Evolutionary conservation across 2,797 vertebrate genomes (phyloP), one percentile per base, ranked within the genome.

Genomic region (Caiman crocodilus): DNA sequence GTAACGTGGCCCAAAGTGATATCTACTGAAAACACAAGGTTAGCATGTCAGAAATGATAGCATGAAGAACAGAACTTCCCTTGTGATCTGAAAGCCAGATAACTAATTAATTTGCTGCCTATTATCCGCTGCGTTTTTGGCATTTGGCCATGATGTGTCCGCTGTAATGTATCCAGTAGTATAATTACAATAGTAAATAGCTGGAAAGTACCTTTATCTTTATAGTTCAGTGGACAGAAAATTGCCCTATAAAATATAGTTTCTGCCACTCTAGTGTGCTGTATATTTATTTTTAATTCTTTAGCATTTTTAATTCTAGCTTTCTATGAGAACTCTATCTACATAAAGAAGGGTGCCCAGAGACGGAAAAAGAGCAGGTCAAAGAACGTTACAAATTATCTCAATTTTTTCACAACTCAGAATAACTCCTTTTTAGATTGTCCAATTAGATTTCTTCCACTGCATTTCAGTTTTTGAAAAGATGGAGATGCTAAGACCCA

Each of bases 101-200:
- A 65, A 61, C 30, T 90, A 74, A 88, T 96, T 94, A 90, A 96
- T 95, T 96, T 96, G 1, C 55, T 87, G 14, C 35, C 42, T 89
- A 78, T 93, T 95, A 90, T 78, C 76, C 57, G 65, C 67, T 89
- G 35, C 35, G 20, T 78, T 93, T 95, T 94, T 86, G 16, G 64
- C 77, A 69, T 21, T 91, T 84, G 73, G 12, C 14, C 26, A 55
- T 60, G 7, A 20, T 75, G 57, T 23, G 5, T 78, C 65, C 75
- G 92, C 23, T 85, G 83, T 42, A 95, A 76, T 92, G 71, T 64
- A 65, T 76, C 30, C 87, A 74, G 89, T 57, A 16, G 4, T 57
- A 9, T 89, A 56, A 80, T 92, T 83, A 35, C 3, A 91, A 60
- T 42, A 35, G 7, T 74, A 93, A 91, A 90, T 78, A 78, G n/a